Evolutionary conservation across 2,797 vertebrate species (phyloP).

Genomic region (Sebastes kiyomatsui): DNA sequence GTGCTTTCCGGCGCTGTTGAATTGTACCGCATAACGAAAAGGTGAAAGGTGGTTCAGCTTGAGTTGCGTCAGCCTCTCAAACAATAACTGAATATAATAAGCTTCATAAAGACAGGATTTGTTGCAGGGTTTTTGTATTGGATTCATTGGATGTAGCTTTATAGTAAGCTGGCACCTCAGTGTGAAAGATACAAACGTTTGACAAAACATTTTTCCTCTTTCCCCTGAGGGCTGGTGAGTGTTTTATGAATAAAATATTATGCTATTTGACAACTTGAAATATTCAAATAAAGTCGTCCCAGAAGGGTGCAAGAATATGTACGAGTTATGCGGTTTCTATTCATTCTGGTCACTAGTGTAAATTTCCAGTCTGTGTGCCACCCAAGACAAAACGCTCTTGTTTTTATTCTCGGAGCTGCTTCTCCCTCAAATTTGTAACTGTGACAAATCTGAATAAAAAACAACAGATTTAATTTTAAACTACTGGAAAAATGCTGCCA

Average conservation of each 20-base stretch:
- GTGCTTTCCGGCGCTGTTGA: not conserved
- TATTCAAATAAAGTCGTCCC: slow-evolving; percentile 11
- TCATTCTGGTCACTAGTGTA: not conserved
- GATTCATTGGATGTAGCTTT: not conserved
- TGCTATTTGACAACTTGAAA: slow-evolving; percentile 25
- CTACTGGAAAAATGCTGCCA: not conserved
- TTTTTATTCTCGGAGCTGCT: not conserved
- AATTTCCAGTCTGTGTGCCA: not conserved
- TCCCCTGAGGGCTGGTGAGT: not conserved
- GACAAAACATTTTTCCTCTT: not conserved
- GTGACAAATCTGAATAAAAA: not conserved
- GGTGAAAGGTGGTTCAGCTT: slow-evolving; percentile 18
- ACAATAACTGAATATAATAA: not conserved
- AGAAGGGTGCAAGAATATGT: not conserved
- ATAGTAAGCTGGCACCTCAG: not conserved
- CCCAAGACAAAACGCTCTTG: not conserved
- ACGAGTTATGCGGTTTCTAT: not conserved
- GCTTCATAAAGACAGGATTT: slow-evolving; percentile 18
- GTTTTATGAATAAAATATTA: slow-evolving; percentile 39
- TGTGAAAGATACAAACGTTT: not conserved
- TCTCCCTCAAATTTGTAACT: not conserved
- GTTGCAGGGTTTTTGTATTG: not conserved
- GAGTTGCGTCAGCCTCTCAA: not conserved
- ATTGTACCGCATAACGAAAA: slow-evolving; percentile 5
- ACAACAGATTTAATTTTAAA: not conserved